Base-by-base conservation (phyloP, 1,140 invertebrate genomes). In the Calephelis virginiensis region DNA sequence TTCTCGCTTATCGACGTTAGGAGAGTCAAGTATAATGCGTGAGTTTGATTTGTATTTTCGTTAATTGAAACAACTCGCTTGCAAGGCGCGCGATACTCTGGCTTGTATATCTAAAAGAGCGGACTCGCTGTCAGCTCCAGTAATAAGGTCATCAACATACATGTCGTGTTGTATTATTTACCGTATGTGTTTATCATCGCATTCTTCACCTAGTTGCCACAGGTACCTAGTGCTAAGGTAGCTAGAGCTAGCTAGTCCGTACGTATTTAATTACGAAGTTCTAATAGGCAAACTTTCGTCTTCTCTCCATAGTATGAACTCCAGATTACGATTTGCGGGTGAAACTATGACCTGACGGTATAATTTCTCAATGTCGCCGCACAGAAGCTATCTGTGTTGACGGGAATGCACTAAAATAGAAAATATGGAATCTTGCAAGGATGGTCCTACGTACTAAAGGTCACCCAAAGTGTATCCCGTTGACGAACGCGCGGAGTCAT, bases 131-230 rank as follows among this genome's bases (percentile, higher is more conserved):
- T 89, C 66, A 9, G 67, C 56, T 8, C 85, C 83, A 2, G 84
- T 81, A 5, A 90, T 64, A 5, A 91, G 47, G 73, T 92, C 91
- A 72, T 93, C 91, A 0, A 92, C 83, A 66, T 90, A 91, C 61
- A 92, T 86, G 80, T 91, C 81, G 1, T 47, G 69, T 43, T 63
- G 60, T 1, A 90, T 78, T 9, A 83, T 74, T 17, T 63, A 78
- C 40, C 47, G 49, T 7, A 83, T 80, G 59, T 64, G 71, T 12
- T 63, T 17, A 11, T 68, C 61, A 13, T 64, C 53, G 50, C 68
- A 67, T 37, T 79, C 70, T 37, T 76, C 48, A 14, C 76, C 78
- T 43, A 80, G 7, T 67, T 78, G 68, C 43, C 75, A 64, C 0
- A 89, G 50, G 12, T 67, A 76, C 17, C 76, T 72, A 8, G 70